Percentiles rank a stretch among this genome's conserved stretches.
These are phyloP conservation scores for Rhagonycha fulva DNA, from an alignment of 2,888 invertebrate genomes.

Conservation along the genomic window DNA sequence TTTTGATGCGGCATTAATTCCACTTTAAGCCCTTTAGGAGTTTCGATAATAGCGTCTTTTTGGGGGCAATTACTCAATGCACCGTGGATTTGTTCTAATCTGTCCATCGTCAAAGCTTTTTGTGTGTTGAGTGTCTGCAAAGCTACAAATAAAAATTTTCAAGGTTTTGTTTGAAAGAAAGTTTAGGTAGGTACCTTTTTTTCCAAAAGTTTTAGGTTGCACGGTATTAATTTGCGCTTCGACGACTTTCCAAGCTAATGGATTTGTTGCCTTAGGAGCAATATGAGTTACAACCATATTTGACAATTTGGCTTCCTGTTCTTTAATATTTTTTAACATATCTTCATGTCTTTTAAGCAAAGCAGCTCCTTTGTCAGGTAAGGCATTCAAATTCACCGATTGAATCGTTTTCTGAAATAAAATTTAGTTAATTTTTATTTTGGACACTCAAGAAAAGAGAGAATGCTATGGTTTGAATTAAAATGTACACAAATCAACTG, in stretches of 20 bases:
- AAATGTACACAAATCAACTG: too few species aligned
- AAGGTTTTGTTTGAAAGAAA: not conserved
- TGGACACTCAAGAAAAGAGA: not conserved
- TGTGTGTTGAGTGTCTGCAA: constrained; percentile 71
- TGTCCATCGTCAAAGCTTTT: constrained; percentile 70
- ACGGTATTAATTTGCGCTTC: constrained; percentile 60
- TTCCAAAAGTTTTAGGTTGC: constrained; percentile 63
- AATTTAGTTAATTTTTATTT: not conserved
- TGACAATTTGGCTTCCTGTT: constrained; percentile 57
- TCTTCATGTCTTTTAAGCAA: constrained; percentile 57
- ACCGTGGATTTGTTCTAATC: constrained; percentile 71
- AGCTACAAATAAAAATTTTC: constrained; percentile 54
- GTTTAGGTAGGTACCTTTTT: constrained; percentile 44
- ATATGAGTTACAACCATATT: constrained; percentile 56
- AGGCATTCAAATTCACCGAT: constrained; percentile 46
- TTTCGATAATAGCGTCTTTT: constrained; percentile 61
- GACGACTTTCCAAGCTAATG: constrained; percentile 58
- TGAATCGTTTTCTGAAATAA: constrained; percentile 34
- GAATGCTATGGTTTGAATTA: too few species aligned
- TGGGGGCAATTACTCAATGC: constrained; percentile 70
- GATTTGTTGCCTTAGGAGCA: not conserved
- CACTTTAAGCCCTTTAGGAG: constrained; percentile 68
- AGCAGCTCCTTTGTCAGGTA: constrained; percentile 69
- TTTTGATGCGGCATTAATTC: constrained; percentile 82
- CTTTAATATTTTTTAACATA: constrained; percentile 56